phyloP scores from a whole-genome alignment of 2,888 invertebrate genomes.

The Agonopterix alstromeriana region DNA sequence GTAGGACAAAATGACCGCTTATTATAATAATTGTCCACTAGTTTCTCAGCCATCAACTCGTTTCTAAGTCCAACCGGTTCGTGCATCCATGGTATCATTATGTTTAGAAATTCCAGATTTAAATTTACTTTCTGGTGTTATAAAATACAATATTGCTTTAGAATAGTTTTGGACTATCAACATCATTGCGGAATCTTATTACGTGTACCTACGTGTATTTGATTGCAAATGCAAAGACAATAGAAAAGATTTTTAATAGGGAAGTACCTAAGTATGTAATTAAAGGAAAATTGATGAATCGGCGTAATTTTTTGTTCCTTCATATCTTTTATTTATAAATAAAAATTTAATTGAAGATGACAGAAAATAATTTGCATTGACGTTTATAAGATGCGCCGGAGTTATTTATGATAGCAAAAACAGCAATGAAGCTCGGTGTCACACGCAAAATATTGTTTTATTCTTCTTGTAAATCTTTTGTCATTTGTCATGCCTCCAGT shows the following conservation, averaged over 20 bases:
- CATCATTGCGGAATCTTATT: too few species aligned
- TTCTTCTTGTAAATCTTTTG: background rate
- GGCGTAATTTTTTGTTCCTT: too few species aligned
- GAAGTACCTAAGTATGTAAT: too few species aligned
- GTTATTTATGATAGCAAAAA: constrained; percentile 40
- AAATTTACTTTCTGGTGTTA: too few species aligned
- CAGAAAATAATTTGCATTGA: constrained; percentile 22
- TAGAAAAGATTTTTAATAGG: too few species aligned
- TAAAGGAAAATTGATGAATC: too few species aligned
- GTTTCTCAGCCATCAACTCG: constrained; percentile 5
- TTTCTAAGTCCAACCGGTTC: constrained; percentile 6
- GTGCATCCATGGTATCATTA: constrained; percentile 41
- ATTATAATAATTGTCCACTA: constrained; percentile 52
- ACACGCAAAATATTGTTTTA: too few species aligned
- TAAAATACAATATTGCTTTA: too few species aligned
- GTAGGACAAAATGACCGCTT: constrained; percentile 53
- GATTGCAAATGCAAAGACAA: too few species aligned
- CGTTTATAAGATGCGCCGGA: constrained; percentile 30
- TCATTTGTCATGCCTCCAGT: background rate
- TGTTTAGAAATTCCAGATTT: constrained; percentile 18
- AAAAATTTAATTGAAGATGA: background rate
- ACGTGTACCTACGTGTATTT: too few species aligned
- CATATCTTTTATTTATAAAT: too few species aligned
- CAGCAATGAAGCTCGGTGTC: background rate
- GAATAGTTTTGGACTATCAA: too few species aligned